Conservation (phyloP, 2,113 vertebrate genomes). For the Passer montanus region DNA sequence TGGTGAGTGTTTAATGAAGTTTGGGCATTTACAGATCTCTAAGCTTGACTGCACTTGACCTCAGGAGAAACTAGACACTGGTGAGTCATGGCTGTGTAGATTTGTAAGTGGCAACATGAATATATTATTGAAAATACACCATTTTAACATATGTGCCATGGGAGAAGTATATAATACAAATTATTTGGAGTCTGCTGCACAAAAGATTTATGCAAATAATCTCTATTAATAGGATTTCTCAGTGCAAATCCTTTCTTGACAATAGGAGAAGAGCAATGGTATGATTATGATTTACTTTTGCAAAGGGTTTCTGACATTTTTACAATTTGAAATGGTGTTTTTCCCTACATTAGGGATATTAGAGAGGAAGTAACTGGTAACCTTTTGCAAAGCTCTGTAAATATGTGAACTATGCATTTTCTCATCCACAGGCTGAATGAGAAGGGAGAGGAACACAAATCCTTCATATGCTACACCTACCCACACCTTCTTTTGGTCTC, state of each 20-base stretch:
- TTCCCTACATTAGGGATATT: background rate
- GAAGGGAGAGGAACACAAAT: background rate
- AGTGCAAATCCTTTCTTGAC: constrained; percentile 8
- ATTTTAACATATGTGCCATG: background rate
- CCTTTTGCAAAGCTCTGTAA: background rate
- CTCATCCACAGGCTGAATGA: background rate
- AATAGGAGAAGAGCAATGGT: background rate
- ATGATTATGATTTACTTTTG: background rate
- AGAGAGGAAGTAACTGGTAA: background rate
- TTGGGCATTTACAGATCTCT: background rate
- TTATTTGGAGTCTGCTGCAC: background rate
- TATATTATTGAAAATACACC: background rate
- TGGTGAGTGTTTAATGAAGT: background rate
- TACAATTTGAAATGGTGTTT: background rate
- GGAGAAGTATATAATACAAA: background rate
- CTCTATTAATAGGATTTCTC: constrained; percentile 22
- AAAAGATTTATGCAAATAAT: background rate
- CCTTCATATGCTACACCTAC: background rate
- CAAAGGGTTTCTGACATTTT: background rate
- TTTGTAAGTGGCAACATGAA: background rate
- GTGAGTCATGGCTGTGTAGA: background rate
- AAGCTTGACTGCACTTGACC: constrained; percentile 5
- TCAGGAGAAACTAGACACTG: background rate
- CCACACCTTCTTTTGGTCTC: background rate
- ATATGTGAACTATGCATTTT: background rate